Percentiles rank a stretch among this genome's conserved stretches.
These are phyloP conservation scores for Crocodylus rhombifer DNA, from an alignment of 2,797 vertebrate species.

Conservation along the genomic window DNA sequence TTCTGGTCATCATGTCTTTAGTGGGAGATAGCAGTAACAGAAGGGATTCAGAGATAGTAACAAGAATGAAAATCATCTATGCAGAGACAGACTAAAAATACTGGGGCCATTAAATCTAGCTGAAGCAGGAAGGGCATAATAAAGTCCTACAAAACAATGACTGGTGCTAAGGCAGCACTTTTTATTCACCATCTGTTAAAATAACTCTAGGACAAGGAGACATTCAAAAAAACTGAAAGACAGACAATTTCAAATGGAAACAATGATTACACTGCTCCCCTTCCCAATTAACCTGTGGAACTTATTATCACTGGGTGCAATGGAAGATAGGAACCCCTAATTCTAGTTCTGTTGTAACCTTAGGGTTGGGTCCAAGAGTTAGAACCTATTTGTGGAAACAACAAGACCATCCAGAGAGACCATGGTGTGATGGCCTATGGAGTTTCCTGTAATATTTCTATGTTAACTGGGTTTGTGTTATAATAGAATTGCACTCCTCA, in stretches of 20 bases:
- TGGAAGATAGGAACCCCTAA: neutral
- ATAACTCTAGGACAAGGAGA: neutral
- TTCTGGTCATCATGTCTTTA: neutral
- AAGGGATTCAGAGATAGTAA: neutral
- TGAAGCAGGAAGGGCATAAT: neutral
- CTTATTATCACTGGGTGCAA: neutral
- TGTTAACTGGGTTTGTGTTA: too few relatives aligned
- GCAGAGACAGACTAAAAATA: neutral
- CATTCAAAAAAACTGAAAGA: neutral
- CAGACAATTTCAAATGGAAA: neutral
- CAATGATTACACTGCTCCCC: neutral
- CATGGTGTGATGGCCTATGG: too few relatives aligned
- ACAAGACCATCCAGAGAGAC: neutral
- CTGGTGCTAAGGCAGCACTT: neutral
- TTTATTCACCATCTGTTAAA: too few relatives aligned
- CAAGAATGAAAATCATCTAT: neutral
- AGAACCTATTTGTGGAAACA: slow-evolving; percentile 2
- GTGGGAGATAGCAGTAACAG: neutral
- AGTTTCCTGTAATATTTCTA: too few relatives aligned
- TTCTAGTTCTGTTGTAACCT: neutral
- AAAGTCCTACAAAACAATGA: neutral
- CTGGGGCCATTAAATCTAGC: neutral
- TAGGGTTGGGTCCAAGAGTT: neutral
- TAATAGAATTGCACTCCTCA: too few relatives aligned
- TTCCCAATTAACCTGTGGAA: neutral